A percentile compares a stretch with the other conserved stretches of the same genome.
phyloP scores from a whole-genome alignment of 2,888 invertebrate genomes.

The Lacanobia oleracea region DNA sequence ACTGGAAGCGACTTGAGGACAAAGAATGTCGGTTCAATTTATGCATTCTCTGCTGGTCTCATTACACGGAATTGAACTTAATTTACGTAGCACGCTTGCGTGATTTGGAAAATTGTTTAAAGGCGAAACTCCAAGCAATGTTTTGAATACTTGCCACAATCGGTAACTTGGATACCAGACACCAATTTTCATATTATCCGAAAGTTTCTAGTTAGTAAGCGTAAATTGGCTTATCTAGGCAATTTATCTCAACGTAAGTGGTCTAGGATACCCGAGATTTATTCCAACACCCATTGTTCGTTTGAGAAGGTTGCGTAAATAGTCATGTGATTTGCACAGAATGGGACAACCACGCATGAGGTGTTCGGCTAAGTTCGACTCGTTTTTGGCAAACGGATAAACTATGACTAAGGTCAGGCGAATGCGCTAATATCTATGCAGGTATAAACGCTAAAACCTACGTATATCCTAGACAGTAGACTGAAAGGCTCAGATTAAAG shows the following conservation, averaged over 20 bases:
- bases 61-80: constrained; percentile 19
- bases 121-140: not conserved
- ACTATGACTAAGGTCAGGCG: constrained; percentile 33
- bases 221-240: constrained; percentile 51
- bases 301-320: constrained; percentile 74
- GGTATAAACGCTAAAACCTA: not conserved
- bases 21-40: constrained; percentile 32
- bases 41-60: constrained; percentile 17
- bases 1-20: constrained; percentile 68
- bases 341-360: constrained; percentile 57
- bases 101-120: not conserved
- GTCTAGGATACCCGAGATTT: constrained; percentile 64
- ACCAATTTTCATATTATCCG: constrained; percentile 27
- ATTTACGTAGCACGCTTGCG: not conserved
- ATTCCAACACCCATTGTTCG: constrained; percentile 75
- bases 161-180: not conserved
- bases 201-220: constrained; percentile 36
- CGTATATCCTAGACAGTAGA: not conserved
- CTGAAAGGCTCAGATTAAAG: constrained; percentile 23
- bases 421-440: constrained; percentile 1
- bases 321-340: constrained; percentile 68
- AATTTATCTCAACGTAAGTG: constrained; percentile 54
- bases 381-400: constrained; percentile 50
- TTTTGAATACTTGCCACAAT: not conserved
- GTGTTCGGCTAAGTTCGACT: constrained; percentile 50